Evolutionary conservation across 2,113 vertebrate genomes (phyloP).

Genomic region (Scophthalmus maximus): DNA sequence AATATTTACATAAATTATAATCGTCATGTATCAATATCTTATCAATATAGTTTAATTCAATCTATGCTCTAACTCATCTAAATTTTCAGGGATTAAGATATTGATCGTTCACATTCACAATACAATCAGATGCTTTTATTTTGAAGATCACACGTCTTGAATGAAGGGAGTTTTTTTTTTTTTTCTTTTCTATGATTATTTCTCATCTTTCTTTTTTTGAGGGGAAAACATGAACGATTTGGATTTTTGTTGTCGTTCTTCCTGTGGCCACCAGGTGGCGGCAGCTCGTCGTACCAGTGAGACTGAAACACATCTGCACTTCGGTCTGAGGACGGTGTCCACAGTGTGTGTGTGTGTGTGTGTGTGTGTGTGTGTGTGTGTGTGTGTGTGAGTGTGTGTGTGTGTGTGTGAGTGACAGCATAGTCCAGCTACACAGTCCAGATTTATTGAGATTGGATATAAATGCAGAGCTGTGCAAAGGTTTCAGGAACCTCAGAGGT

Average conservation of each 20-base stretch:
- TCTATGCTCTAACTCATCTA: no score
- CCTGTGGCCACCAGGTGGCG: slow-evolving; percentile 32
- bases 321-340: not conserved
- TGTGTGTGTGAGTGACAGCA: not conserved
- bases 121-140: no score
- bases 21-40: no score
- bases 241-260: no score
- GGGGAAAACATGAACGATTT: not conserved
- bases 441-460: not conserved
- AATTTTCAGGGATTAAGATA: no score
- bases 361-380: not conserved
- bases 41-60: no score
- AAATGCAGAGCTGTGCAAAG: not conserved
- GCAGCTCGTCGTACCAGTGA: not conserved
- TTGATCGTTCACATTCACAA: no score
- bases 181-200: no score
- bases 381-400: not conserved
- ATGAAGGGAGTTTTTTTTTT: no score
- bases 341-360: not conserved
- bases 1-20: no score
- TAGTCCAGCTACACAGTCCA: not conserved
- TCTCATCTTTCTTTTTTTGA: not conserved
- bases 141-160: no score
- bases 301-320: not conserved
- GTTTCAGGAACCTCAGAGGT: not conserved